phyloP scores from a whole-genome alignment of 1,140 invertebrate genomes.

The Bradynema listronoti region DNA sequence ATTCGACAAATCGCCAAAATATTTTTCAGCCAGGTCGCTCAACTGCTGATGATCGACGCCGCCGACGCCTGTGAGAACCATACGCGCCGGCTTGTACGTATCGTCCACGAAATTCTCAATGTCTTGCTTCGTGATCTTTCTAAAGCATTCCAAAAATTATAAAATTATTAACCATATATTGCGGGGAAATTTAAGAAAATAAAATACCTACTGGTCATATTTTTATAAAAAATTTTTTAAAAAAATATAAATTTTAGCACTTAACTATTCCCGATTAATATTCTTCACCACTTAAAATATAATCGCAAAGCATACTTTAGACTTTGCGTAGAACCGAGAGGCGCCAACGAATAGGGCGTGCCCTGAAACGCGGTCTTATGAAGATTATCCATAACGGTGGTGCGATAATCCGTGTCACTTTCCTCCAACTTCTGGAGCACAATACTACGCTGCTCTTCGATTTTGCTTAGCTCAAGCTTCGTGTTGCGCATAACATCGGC shows the following conservation, averaged over 20 bases:
- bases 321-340: constrained; percentile 77
- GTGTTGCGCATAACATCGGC: constrained; percentile 96
- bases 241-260: no score
- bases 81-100: constrained; percentile 85
- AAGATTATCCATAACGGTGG: constrained; percentile 96
- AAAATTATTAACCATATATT: no score
- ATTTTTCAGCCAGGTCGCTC: constrained; percentile 73
- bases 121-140: constrained; percentile 69
- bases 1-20: constrained; percentile 70
- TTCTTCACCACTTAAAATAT: no score
- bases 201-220: neutral
- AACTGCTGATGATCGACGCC: constrained; percentile 86
- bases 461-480: constrained; percentile 79
- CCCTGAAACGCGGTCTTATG: constrained; percentile 92
- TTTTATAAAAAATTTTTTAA: no score
- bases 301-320: neutral
- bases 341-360: constrained; percentile 89
- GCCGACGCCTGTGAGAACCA: constrained; percentile 91
- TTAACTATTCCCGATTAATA: no score
- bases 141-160: no score
- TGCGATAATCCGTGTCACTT: constrained; percentile 95
- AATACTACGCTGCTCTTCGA: constrained; percentile 90
- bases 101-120: constrained; percentile 77
- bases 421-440: constrained; percentile 98
- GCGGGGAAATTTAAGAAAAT: constrained; percentile 13